Evolutionary conservation across 2,888 invertebrate genomes (phyloP).

Genomic region (Pyrocoelia pectoralis): DNA sequence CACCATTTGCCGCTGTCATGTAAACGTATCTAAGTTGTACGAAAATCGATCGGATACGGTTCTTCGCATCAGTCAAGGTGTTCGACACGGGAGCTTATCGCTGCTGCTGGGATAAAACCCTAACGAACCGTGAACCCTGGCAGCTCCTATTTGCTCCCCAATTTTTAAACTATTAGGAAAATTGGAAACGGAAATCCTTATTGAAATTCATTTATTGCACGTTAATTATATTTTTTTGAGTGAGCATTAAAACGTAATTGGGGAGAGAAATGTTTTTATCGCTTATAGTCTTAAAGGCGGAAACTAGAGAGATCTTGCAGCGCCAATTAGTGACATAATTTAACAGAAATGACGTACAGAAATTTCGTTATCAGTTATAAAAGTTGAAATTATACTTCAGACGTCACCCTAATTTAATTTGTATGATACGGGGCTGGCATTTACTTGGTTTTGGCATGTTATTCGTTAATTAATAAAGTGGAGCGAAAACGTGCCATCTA

Average conservation of each 20-base stretch:
- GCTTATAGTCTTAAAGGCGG: too few species aligned
- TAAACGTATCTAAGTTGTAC: constrained; percentile 22
- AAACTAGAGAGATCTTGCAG: too few species aligned
- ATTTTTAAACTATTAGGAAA: constrained; percentile 42
- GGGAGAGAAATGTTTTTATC: too few species aligned
- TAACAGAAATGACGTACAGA: too few species aligned
- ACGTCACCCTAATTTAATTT: too few species aligned
- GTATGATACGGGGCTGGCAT: too few species aligned
- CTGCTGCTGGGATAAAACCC: constrained; percentile 39
- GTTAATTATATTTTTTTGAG: background rate
- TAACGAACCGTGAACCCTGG: constrained; percentile 42
- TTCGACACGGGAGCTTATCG: constrained; percentile 42
- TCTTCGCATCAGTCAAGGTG: constrained; percentile 41
- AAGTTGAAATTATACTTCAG: too few species aligned
- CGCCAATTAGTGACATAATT: too few species aligned
- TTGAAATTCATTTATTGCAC: constrained; percentile 16
- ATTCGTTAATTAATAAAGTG: too few species aligned
- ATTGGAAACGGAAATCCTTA: constrained; percentile 38
- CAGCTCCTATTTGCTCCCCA: constrained; percentile 39
- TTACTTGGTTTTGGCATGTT: too few species aligned
- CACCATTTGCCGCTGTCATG: constrained; percentile 18
- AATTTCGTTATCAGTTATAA: too few species aligned
- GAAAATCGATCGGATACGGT: constrained; percentile 39
- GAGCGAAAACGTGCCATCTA: too few species aligned
- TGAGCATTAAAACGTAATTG: background rate